Base-by-base conservation (phyloP, 2,797 vertebrate species). In the Sebastes goodei region DNA sequence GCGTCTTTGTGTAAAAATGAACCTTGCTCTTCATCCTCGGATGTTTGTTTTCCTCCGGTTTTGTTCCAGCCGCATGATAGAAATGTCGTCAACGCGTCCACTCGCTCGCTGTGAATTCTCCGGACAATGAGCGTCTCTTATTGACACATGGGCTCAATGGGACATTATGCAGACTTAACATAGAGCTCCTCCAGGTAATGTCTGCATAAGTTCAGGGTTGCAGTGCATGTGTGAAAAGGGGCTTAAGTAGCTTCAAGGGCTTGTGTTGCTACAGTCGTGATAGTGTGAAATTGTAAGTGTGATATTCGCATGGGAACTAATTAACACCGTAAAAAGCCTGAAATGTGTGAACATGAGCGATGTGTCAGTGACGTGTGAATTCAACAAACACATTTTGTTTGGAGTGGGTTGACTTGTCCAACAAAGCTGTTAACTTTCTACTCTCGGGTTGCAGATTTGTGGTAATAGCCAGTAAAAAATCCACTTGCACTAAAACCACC, bases 241-340 rank as follows among this genome's bases (percentile, higher is more conserved):
- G 14, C 23, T 27, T 20, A 8, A 38, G 30, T 30, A 62, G 38
- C 10, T 71, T 62, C 10, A 29, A 25, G 35, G 29, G 10, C 63
- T 70, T 3, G 14, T 12, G 35, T 35, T 38, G 52, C 33, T 53
- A 55, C 17, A 71, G 61, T 70, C 65, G 55, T 30, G 57, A 56
- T 7, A 42, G 65, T 73, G 77, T 77, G 71, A 76, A 78, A 80
- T 66, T n/a, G 25, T 20, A 46, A 71, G 68, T 84, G 76, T 65
- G 59, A 81, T 38, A 85, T 74, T 72, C 74, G 78, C 67, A 71
- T 12, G 1, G 77, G 76, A 74, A 57, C 52, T 65, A 74, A 85
- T 74, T 84, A 85, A 85, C 62, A 49, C 69, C 17, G 20, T 46
- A 56, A 74, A 80, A 77, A 68, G 52, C 3, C 65, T 67, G 25